A percentile compares a stretch with the other conserved stretches of the same genome.
Evolutionary conservation across 2,888 invertebrate genomes (phyloP).

Genomic region (Catocala fraxini): DNA sequence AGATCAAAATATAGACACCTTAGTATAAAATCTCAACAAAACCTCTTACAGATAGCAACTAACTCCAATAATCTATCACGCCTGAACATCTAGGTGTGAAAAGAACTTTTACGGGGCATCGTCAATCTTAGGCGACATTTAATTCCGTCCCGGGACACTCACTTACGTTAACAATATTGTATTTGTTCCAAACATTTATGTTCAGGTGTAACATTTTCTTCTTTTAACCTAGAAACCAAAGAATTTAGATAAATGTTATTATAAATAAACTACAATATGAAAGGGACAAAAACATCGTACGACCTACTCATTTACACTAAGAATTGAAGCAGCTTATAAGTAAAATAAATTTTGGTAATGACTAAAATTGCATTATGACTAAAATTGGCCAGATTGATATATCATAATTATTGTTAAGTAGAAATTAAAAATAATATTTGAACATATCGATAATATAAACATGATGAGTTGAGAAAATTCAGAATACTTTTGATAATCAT

Average conservation of each 20-base stretch:
- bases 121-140: slow-evolving; percentile 62
- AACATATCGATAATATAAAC: too few relatives aligned
- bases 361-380: too few relatives aligned
- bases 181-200: slow-evolving; percentile 39
- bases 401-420: too few relatives aligned
- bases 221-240: slow-evolving; percentile 29
- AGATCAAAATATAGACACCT: neutral
- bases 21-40: neutral
- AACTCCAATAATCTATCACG: slow-evolving; percentile 41
- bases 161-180: slow-evolving; percentile 41
- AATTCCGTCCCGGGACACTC: slow-evolving; percentile 51
- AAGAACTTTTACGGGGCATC: slow-evolving; percentile 48
- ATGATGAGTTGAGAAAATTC: too few relatives aligned
- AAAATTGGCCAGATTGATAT: too few relatives aligned
- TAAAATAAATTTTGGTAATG: too few relatives aligned
- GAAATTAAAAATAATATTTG: too few relatives aligned
- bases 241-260: slow-evolving; percentile 13
- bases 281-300: neutral
- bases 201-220: slow-evolving; percentile 32
- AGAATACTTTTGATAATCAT: too few relatives aligned
- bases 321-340: too few relatives aligned
- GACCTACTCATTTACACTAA: too few relatives aligned
- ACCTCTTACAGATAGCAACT: slow-evolving; percentile 3
- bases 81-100: slow-evolving; percentile 37
- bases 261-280: neutral